Percentiles rank a stretch among this genome's conserved stretches.
Conservation (phyloP, 2,113 vertebrate species). For the Serilophus lunatus region DNA sequence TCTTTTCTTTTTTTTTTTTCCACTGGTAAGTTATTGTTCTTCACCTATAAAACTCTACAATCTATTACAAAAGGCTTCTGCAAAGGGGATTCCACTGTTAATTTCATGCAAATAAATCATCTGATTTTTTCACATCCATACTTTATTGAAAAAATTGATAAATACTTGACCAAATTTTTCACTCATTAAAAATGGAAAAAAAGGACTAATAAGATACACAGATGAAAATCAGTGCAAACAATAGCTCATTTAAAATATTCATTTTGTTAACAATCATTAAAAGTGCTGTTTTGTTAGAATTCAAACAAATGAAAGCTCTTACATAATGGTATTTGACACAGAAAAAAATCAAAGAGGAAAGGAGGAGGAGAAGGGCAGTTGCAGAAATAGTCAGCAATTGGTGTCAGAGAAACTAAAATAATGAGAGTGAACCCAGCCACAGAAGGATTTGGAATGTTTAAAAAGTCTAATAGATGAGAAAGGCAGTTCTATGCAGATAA, state of each 20-base stretch:
- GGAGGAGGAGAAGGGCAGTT: not conserved
- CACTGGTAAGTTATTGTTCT: fast-evolving
- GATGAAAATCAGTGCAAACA: slow-evolving; percentile 6
- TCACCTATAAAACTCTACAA: not conserved
- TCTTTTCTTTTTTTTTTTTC: not conserved
- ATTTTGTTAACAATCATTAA: slow-evolving; percentile 12
- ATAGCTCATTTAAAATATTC: slow-evolving; percentile 48
- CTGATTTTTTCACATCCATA: not conserved
- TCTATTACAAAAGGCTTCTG: not conserved
- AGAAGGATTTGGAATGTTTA: slow-evolving; percentile 6
- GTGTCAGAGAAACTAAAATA: slow-evolving; percentile 20
- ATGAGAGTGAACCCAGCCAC: slow-evolving; percentile 3
- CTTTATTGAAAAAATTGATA: not conserved
- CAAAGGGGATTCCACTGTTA: not conserved
- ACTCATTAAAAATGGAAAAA: not conserved
- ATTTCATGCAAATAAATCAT: not conserved
- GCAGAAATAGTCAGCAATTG: not conserved
- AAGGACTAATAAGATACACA: not conserved
- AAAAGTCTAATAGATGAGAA: slow-evolving; percentile 62
- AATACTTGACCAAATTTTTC: not conserved
- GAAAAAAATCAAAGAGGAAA: not conserved
- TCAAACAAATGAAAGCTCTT: slow-evolving; percentile 16
- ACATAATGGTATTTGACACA: not conserved
- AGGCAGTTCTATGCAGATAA: slow-evolving; percentile 51
- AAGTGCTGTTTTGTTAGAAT: slow-evolving; percentile 40